Evolutionary conservation across 2,113 vertebrate species (phyloP).

Genomic region (Lathamus discolor): DNA sequence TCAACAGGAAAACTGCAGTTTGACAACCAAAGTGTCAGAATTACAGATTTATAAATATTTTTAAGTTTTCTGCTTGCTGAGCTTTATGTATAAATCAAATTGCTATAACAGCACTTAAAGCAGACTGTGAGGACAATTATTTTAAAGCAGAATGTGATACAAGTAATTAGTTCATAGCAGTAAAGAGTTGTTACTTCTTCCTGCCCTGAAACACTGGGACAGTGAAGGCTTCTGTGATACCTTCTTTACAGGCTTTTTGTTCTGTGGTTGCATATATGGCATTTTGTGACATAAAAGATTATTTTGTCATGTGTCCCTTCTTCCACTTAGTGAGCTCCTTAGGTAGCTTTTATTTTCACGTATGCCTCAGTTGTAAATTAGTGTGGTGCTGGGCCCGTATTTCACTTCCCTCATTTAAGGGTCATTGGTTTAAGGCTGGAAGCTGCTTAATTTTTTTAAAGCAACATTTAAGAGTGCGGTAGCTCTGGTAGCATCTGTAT

Average conservation of each 20-base stretch:
- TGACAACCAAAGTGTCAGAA: slow-evolving; percentile 6
- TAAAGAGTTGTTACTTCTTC: background rate
- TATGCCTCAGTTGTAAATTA: background rate
- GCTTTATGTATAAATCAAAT: slow-evolving; percentile 8
- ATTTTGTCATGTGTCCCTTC: background rate
- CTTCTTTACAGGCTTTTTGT: background rate
- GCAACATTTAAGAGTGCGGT: background rate
- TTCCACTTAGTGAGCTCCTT: background rate
- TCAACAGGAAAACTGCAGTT: background rate
- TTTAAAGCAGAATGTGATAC: slow-evolving; percentile 36
- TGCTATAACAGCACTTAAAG: background rate
- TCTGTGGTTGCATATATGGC: background rate
- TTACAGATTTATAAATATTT: slow-evolving; percentile 29
- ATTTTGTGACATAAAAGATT: background rate
- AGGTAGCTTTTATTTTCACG: background rate
- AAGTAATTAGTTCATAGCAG: background rate
- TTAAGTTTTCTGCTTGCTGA: slow-evolving; percentile 15
- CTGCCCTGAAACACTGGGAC: background rate
- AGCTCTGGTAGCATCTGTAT: background rate
- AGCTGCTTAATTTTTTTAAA: background rate
- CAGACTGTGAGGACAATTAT: background rate
- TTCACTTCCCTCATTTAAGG: background rate
- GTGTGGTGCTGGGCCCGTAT: background rate
- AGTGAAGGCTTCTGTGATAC: background rate
- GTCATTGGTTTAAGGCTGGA: background rate